Evolutionary conservation across 2,797 vertebrate genomes (phyloP).

Genomic region (Sebastes dallii): DNA sequence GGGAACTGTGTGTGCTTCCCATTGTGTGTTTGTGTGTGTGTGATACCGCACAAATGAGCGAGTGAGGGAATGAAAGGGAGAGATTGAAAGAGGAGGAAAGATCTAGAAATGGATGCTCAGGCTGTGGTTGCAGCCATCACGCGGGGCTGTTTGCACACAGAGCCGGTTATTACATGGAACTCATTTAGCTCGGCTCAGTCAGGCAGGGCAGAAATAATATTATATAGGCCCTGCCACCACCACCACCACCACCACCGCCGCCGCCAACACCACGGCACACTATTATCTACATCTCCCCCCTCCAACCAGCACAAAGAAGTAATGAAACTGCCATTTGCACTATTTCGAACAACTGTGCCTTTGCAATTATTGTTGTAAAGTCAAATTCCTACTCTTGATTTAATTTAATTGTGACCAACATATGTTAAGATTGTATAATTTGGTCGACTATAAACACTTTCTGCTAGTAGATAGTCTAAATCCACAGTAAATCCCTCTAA

Average conservation of each 20-base stretch:
- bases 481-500: conserved; percentile 43
- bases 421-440: conserved; percentile 2
- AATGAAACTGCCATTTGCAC: conserved; percentile 22
- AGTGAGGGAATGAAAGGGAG: conserved; percentile 66
- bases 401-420: conserved; percentile 8
- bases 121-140: conserved; percentile 64
- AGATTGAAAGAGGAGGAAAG: conserved; percentile 65
- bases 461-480: conserved; percentile 27
- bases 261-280: conserved; percentile 46
- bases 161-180: conserved; percentile 78
- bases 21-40: background rate
- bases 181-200: conserved; percentile 81
- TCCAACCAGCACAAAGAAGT: conserved; percentile 43
- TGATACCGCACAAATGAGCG: conserved; percentile 58
- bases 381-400: background rate
- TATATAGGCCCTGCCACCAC: conserved; percentile 59
- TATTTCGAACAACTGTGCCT: conserved; percentile 14
- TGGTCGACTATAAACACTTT: conserved; percentile 15
- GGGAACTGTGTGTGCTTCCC: conserved; percentile 39
- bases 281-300: conserved; percentile 58
- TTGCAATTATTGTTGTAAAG: background rate
- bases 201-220: conserved; percentile 79
- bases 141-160: conserved; percentile 75
- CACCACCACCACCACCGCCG: background rate
- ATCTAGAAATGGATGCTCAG: conserved; percentile 74